These are phyloP conservation scores for Eupithecia pulchellata DNA, from an alignment of 2,888 invertebrate genomes.

Conservation along the genomic window DNA sequence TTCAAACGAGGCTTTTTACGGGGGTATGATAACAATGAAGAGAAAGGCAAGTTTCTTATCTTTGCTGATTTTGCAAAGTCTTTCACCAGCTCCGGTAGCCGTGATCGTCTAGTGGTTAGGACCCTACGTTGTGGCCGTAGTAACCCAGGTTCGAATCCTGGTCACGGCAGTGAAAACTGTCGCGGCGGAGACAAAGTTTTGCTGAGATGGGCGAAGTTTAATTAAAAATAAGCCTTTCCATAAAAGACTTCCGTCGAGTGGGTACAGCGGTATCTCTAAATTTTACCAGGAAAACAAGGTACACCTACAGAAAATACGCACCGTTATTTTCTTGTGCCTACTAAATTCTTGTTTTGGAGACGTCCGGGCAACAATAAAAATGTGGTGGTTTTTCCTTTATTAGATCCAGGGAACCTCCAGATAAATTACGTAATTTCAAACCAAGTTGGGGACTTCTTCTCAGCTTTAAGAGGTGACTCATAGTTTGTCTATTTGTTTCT, in stretches of 20 bases:
- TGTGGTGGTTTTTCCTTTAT: background rate
- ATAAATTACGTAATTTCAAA: background rate
- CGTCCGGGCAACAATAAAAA: background rate
- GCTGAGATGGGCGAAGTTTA: slow-evolving; percentile 15
- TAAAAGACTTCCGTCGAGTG: background rate
- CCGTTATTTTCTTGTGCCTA: background rate
- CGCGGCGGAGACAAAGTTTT: slow-evolving; percentile 46
- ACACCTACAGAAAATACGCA: background rate
- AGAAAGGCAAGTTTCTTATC: slow-evolving; percentile 12
- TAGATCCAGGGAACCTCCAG: background rate
- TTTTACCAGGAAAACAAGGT: background rate
- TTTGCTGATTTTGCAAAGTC: slow-evolving; percentile 20
- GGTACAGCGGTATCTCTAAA: background rate
- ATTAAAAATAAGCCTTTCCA: slow-evolving; percentile 13
- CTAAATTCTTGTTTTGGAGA: background rate
- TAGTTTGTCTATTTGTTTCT: background rate
- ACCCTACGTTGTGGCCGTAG: slow-evolving; percentile 91
- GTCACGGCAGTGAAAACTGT: slow-evolving; percentile 57
- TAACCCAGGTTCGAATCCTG: slow-evolving; percentile 91
- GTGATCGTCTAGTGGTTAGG: slow-evolving; percentile 90
- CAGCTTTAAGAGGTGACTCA: background rate
- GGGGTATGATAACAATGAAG: slow-evolving; percentile 18
- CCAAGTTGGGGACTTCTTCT: background rate
- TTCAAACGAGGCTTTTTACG: slow-evolving; percentile 26
- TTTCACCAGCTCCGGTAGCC: slow-evolving; percentile 34